Base-by-base conservation (phyloP, 2,888 invertebrate species). In the Sussaba pulchella region DNA sequence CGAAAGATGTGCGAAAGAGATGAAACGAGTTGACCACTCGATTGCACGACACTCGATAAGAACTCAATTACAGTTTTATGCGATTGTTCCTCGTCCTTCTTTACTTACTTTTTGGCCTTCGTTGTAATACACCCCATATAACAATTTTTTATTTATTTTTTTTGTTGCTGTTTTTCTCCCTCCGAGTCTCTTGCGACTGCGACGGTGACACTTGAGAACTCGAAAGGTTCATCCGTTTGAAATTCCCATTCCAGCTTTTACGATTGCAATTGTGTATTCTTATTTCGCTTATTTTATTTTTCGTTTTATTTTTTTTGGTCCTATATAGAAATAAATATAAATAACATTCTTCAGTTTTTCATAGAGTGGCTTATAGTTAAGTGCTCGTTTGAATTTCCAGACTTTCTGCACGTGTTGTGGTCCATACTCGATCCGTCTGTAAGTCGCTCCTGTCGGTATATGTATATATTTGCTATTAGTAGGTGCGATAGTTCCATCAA, bases 1-100 rank as follows among this genome's bases (percentile, higher is more conserved):
- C 52, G 10, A 17, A 41, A n/a, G n/a, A n/a, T n/a, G 21, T 21
- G 84, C 84, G 85, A 83, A 89, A 89, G 88, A 88, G 88, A 88
- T 88, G 89, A 41, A 52, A 24, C 89, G 89, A 90, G 88, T 88
- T 87, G 85, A 86, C 85, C 85, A 86, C 86, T 87, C 89, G 85
- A 88, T 88, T 85, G 82, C 78, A 75, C 78, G 67, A 82, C 83
- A 82, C 82, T 82, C 84, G 83, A 87, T 87, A 88, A 88, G 86
- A 88, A 88, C 87, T 88, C 87, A 87, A 88, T 88, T 89, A 89
- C 84, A 81, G 86, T 87, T 86, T 87, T 83, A 85, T 88, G 82
- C 85, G 83, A 86, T 85, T 86, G 84, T 77, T 82, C 81, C 74
- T 75, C 70, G 71, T 80, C 36, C 59, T 71, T 77, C 41, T 45